Percentiles rank a stretch among this genome's conserved stretches.
These are phyloP conservation scores for Epinephelus cyanopodus DNA, from an alignment of 2,113 vertebrate genomes.

Conservation along the genomic window DNA sequence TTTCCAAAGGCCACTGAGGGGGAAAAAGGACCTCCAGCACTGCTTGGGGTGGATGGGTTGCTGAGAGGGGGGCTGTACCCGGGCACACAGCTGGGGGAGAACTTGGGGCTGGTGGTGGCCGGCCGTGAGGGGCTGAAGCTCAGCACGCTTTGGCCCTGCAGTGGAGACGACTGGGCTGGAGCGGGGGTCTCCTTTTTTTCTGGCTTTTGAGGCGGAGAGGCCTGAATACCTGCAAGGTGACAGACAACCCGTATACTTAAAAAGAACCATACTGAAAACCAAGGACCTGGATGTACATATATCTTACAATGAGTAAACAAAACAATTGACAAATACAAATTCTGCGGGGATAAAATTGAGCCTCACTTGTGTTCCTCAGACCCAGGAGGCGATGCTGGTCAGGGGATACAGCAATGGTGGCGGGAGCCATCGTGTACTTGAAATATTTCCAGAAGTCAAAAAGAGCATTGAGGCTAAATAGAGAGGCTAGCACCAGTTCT, in stretches of 20 bases:
- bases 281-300: not conserved
- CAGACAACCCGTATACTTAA: not conserved
- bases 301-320: not conserved
- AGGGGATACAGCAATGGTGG: constrained; percentile 86
- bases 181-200: constrained; percentile 84
- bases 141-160: constrained; percentile 94
- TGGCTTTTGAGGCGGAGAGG: constrained; percentile 85
- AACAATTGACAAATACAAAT: not conserved
- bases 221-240: constrained; percentile 84
- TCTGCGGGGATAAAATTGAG: not conserved
- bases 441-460: constrained; percentile 98
- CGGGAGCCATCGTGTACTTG: constrained; percentile 92
- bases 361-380: constrained; percentile 84
- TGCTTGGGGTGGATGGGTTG: constrained; percentile 79
- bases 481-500: constrained; percentile 89
- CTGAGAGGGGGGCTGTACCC: constrained; percentile 90
- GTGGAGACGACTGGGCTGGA: constrained; percentile 83
- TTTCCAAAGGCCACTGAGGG: constrained; percentile 85
- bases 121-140: constrained; percentile 94
- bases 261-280: not conserved
- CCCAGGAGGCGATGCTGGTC: constrained; percentile 91
- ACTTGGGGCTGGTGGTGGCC: constrained; percentile 90
- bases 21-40: constrained; percentile 81
- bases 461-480: constrained; percentile 95
- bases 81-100: constrained; percentile 86